Percentiles rank a stretch among this genome's conserved stretches.
phyloP scores from a whole-genome alignment of 2,888 invertebrate species.

The Apamea monoglypha region DNA sequence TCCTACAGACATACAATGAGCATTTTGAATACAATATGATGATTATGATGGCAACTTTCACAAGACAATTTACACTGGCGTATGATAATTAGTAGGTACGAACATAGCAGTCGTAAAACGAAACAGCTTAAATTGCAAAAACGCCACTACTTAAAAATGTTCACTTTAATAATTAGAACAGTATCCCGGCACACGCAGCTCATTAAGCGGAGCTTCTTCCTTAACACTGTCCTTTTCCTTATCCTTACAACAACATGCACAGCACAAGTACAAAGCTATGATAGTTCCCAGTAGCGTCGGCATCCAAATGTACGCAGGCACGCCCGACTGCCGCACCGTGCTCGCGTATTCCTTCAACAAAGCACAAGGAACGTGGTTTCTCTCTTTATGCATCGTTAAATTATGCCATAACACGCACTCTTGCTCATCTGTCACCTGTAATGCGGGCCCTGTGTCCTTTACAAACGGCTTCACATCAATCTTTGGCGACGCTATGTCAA shows the following conservation, averaged over 20 bases:
- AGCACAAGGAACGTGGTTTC: constrained; percentile 79
- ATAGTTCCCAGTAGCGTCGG: constrained; percentile 78
- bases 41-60: background rate
- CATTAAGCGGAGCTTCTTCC: constrained; percentile 78
- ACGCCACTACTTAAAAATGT: background rate
- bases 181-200: constrained; percentile 74
- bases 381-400: constrained; percentile 75
- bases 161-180: constrained; percentile 72
- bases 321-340: constrained; percentile 80
- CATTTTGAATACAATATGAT: constrained; percentile 22
- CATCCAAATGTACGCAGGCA: constrained; percentile 85
- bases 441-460: constrained; percentile 71
- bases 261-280: constrained; percentile 76
- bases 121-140: constrained; percentile 24
- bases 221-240: constrained; percentile 73
- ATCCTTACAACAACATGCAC: constrained; percentile 77
- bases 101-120: background rate
- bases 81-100: background rate
- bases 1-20: background rate
- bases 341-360: constrained; percentile 82
- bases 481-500: constrained; percentile 81
- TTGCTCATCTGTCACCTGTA: constrained; percentile 78
- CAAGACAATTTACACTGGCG: background rate
- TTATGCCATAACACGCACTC: constrained; percentile 86
- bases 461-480: constrained; percentile 78